A percentile compares a stretch with the other conserved stretches of the same genome.
phyloP scores from a whole-genome alignment of 1,140 invertebrate species.

The Telenomus remus region DNA sequence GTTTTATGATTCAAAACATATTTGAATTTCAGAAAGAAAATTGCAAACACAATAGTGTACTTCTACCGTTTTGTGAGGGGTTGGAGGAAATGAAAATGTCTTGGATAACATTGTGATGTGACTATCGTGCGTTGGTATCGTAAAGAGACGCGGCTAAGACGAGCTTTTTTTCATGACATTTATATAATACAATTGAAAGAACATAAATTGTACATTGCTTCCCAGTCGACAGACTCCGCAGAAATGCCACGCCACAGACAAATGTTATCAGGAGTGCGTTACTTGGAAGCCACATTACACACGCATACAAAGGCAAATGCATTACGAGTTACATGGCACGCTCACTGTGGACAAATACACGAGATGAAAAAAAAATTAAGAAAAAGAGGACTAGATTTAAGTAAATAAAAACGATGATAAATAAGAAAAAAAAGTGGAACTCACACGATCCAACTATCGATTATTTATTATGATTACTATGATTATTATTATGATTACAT shows the following conservation, averaged over 20 bases:
- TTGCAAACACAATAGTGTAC: too few relatives aligned
- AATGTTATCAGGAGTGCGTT: constrained; percentile 51
- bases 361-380: constrained; percentile 4
- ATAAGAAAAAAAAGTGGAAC: constrained; percentile 7
- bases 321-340: constrained; percentile 45
- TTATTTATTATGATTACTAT: constrained; percentile 59
- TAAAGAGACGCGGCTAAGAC: constrained; percentile 1
- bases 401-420: constrained; percentile 2
- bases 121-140: constrained; percentile 15
- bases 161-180: constrained; percentile 48
- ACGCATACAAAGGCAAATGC: constrained; percentile 27
- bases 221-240: constrained; percentile 26
- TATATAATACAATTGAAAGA: constrained; percentile 35
- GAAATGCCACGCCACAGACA: constrained; percentile 25
- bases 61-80: constrained; percentile 14
- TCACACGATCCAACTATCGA: constrained; percentile 61
- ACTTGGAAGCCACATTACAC: constrained; percentile 53
- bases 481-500: too few relatives aligned
- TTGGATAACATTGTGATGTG: constrained; percentile 32
- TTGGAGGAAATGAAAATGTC: constrained; percentile 34
- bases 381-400: constrained; percentile 12
- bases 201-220: constrained; percentile 42
- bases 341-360: constrained; percentile 48
- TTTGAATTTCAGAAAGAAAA: too few relatives aligned
- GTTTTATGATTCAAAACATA: too few relatives aligned